A percentile compares a stretch with the other conserved stretches of the same genome.
These are phyloP conservation scores for Cassiopea andromeda DNA, from an alignment of 30 jellyfish, hydroid and myxozoan species.

Conservation along the genomic window DNA sequence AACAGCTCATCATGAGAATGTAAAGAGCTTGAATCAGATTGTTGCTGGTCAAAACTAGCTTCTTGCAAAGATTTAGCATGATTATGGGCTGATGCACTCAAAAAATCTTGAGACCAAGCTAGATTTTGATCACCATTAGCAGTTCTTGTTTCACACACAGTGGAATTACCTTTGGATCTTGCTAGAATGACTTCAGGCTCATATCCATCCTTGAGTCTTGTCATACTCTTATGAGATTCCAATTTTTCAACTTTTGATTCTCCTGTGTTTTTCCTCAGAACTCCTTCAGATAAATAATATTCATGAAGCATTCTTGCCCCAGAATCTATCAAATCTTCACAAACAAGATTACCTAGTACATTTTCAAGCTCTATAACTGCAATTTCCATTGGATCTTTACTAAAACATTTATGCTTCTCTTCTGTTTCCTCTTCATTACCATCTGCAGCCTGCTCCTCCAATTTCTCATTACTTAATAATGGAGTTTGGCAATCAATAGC, in stretches of 20 bases:
- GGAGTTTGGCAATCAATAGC: no score
- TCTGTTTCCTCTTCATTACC: not conserved
- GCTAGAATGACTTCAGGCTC: no score
- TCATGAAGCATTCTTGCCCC: not conserved
- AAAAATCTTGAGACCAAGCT: not conserved
- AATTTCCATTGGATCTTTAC: not conserved
- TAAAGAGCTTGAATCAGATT: not conserved
- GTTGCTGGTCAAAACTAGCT: not conserved
- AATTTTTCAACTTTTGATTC: not conserved
- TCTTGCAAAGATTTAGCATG: no score
- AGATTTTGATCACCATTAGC: no score
- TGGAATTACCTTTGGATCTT: no score
- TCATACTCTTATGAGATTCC: not conserved
- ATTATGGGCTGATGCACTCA: no score
- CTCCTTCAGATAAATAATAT: not conserved
- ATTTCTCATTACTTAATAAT: not conserved
- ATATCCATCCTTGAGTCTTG: not conserved
- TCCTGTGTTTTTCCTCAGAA: not conserved
- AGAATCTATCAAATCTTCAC: not conserved
- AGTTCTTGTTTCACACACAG: no score
- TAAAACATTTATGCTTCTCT: not conserved
- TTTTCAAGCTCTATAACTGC: not conserved
- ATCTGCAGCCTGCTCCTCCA: not conserved
- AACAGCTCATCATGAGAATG: not conserved
- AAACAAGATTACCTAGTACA: slow-evolving; percentile 8